Conservation (phyloP, 2,797 vertebrate genomes). For the Microctenopoma steveboyesi region DNA sequence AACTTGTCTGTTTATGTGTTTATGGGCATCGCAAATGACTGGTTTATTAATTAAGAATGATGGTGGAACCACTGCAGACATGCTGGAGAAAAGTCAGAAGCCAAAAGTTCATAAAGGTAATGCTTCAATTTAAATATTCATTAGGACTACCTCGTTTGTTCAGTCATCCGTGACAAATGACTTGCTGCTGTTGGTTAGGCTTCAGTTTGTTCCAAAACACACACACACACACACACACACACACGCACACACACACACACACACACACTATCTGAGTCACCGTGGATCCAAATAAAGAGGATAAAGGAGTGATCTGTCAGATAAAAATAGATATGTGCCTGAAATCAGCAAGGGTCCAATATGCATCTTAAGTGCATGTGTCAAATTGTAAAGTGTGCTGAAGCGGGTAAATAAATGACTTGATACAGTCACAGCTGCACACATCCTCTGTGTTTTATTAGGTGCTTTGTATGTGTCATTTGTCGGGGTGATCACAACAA, state of each 20-base stretch:
- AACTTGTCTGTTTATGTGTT: conserved; percentile 17
- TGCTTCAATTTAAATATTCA: conserved; percentile 73
- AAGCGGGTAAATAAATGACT: conserved; percentile 43
- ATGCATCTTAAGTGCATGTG: conserved; percentile 40
- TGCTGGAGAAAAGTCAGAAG: conserved; percentile 53
- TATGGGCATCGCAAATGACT: conserved; percentile 45
- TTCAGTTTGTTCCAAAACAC: conserved; percentile 44
- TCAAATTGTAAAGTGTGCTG: conserved; percentile 32
- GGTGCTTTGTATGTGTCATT: conserved; percentile 52
- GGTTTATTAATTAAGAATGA: conserved; percentile 61
- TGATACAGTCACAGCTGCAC: conserved; percentile 38
- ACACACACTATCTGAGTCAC: conserved; percentile 10
- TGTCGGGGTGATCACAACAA: conserved; percentile 7
- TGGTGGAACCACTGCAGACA: conserved; percentile 39
- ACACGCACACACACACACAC: no score
- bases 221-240: no score
- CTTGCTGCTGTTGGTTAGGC: conserved; percentile 32
- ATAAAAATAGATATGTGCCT: conserved; percentile 16
- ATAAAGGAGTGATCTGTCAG: conserved; percentile 34
- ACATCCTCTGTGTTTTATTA: conserved; percentile 39
- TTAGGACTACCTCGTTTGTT: conserved; percentile 66
- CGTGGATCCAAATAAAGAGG: conserved; percentile 24
- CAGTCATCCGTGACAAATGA: conserved; percentile 59
- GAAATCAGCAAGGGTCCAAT: conserved; percentile 19
- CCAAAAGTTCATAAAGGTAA: conserved; percentile 66